Conservation (phyloP, 2,113 vertebrate species). For the Myodes glareolus region DNA sequence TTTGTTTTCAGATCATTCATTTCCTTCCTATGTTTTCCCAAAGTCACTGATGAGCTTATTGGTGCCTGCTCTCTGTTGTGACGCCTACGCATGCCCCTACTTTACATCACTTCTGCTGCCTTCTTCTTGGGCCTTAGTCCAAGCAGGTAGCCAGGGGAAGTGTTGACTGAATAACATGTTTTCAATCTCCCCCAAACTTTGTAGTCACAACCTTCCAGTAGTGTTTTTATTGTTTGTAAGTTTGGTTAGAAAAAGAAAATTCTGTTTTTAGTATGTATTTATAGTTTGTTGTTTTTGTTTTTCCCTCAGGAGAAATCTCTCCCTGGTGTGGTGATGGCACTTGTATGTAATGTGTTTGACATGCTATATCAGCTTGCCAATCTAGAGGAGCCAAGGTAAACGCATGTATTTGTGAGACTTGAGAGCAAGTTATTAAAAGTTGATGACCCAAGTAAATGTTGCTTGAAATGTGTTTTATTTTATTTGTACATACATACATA, state of each 20-base stretch:
- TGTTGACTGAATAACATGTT: no score
- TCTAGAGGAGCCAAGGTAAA: conserved; percentile 96
- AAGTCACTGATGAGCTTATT: not conserved
- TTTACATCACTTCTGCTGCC: not conserved
- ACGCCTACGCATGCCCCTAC: not conserved
- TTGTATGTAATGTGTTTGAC: conserved; percentile 98
- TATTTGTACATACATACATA: no score
- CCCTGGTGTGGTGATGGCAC: conserved; percentile 98
- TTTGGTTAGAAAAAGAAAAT: not conserved
- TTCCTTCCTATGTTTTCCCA: not conserved
- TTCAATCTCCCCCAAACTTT: not conserved
- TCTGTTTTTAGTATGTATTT: conserved; percentile 59
- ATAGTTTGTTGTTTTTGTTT: conserved; percentile 70
- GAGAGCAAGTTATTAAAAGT: not conserved
- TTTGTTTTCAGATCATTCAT: not conserved
- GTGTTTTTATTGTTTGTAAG: not conserved
- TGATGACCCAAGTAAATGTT: not conserved
- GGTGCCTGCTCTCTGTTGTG: not conserved
- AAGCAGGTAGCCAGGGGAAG: not conserved
- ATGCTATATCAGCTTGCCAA: conserved; percentile 99
- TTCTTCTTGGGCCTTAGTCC: not conserved
- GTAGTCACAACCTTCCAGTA: not conserved
- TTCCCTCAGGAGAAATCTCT: conserved; percentile 95
- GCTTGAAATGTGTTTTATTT: not conserved
- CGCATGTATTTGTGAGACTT: not conserved